phyloP scores from a whole-genome alignment of 2,797 vertebrate genomes.

The Halcyon badia region DNA sequence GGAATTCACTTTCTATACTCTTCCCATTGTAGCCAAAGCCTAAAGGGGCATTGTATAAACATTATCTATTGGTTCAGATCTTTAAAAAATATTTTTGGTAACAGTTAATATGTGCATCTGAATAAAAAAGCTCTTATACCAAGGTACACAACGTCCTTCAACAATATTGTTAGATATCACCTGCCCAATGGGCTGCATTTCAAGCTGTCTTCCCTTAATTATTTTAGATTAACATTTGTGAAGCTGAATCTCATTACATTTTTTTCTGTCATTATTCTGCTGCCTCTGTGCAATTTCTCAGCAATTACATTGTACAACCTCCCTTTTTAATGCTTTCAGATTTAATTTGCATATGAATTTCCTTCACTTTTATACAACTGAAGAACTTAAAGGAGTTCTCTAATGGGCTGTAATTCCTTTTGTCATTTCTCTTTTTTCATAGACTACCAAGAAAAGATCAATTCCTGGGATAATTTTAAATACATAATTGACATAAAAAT shows the following conservation, averaged over 20 bases:
- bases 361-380: background rate
- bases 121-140: background rate
- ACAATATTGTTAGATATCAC: background rate
- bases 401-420: background rate
- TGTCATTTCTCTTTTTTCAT: background rate
- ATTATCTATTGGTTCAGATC: background rate
- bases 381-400: background rate
- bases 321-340: background rate
- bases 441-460: background rate
- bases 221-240: background rate
- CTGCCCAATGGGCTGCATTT: background rate
- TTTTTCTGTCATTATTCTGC: background rate
- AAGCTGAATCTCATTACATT: background rate
- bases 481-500: background rate
- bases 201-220: background rate
- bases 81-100: background rate
- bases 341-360: constrained; percentile 34
- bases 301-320: background rate
- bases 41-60: background rate
- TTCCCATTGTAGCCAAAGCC: background rate
- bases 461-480: background rate
- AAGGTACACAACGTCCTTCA: background rate
- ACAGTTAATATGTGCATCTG: background rate
- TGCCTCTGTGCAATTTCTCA: background rate
- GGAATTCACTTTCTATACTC: accelerated